Conservation (phyloP, 1,140 invertebrate genomes). For the Diuraphis noxia region DNA sequence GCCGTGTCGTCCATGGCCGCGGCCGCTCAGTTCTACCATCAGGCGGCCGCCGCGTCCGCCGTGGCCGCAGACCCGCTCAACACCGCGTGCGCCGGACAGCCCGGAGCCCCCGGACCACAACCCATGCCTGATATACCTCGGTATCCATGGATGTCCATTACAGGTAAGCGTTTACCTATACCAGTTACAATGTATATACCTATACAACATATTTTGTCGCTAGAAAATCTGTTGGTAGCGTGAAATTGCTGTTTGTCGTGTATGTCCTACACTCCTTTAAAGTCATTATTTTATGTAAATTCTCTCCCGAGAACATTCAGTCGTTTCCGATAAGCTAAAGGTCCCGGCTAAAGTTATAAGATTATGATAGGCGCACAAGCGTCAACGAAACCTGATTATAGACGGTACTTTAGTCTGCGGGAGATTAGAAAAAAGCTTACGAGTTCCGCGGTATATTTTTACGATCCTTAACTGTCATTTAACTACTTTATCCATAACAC, state of each 20-base stretch:
- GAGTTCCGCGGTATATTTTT: not conserved
- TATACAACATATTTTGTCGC: not conserved
- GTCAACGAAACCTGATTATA: too few relatives aligned
- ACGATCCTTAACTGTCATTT: not conserved
- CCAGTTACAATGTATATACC: not conserved
- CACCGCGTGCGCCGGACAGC: constrained; percentile 68
- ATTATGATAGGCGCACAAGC: too few relatives aligned
- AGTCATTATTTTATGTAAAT: not conserved
- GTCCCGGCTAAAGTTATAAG: not conserved
- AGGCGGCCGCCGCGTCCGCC: constrained; percentile 70
- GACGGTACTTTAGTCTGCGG: too few relatives aligned
- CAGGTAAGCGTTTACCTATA: constrained; percentile 70
- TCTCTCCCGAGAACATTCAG: not conserved
- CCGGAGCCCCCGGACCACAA: constrained; percentile 68
- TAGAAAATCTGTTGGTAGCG: not conserved
- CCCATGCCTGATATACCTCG: constrained; percentile 84
- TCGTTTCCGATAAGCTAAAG: not conserved
- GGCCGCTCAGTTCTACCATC: constrained; percentile 86
- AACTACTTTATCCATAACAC: too few relatives aligned
- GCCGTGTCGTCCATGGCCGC: constrained; percentile 74
- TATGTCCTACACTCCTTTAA: not conserved
- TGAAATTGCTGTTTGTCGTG: not conserved
- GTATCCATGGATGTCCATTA: constrained; percentile 97
- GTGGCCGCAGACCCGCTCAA: constrained; percentile 67
- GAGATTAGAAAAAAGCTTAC: too few relatives aligned